Evolutionary conservation across 2,113 vertebrate genomes (phyloP), one percentile per base, ranked within the genome.

Genomic region (Ictalurus punctatus): DNA sequence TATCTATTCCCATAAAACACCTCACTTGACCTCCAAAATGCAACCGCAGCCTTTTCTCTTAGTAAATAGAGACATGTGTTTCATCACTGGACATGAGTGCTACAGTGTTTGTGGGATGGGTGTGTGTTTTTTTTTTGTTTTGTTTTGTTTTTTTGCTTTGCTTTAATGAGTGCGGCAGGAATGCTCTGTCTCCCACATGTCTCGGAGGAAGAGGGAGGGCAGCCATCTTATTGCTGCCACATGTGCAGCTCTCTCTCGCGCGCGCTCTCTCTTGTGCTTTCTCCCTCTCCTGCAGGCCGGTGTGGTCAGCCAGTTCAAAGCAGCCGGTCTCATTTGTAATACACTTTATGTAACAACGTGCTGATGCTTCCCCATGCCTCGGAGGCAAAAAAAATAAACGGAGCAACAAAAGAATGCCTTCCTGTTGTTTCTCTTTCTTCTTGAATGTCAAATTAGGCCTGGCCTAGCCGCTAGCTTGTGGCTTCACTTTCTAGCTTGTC

Each of bases 251-350:
- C 56, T 10, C 56, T 74, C 86, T 19, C 83, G 85, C 94, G 95
- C 94, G 56, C 89, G 74, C 79, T 74, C 89, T 63, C 86, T 81
- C 79, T 58, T 21, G 2, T n/a, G 34, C 78, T 58, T 82, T 82
- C 86, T 82, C 86, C n/a, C 83, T 89, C 94, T 95, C 94, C 94
- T 95, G 93, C 94, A 94, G 95, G 93, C 94, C 89, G 94, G 94
- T 95, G 95, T 95, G 96, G 96, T 96, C 95, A 95, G 92, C 92
- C 92, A 93, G 95, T 96, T 96, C 96, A 96, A 96, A 96, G 95
- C 92, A 90, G 88, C 90, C 89, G 79, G 89, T 85, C 95, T 96
- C 95, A 95, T 96, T 96, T 95, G 95, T 96, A 95, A 95, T 94
- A 95, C 95, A 94, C 94, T 94, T 95, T 92, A 94, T 95, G 94